These are phyloP conservation scores for Euplagia quadripunctaria DNA, from an alignment of 2,888 invertebrate species.

Conservation along the genomic window DNA sequence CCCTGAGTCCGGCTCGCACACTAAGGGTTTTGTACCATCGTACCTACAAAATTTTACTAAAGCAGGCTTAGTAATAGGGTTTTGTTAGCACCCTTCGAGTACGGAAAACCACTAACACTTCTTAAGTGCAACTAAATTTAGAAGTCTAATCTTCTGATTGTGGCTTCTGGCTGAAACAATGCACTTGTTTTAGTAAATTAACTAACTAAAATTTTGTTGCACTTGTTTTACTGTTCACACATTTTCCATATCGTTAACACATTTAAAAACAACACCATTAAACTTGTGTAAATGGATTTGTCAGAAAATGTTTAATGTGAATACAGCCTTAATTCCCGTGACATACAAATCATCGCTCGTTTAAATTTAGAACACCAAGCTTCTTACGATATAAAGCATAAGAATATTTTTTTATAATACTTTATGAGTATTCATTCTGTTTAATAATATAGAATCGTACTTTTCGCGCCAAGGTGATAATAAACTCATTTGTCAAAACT, in stretches of 20 bases:
- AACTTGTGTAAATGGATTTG: too few relatives aligned
- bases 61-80: neutral
- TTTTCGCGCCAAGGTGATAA: conserved; percentile 1
- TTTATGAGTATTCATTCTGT: too few relatives aligned
- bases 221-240: too few relatives aligned
- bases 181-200: neutral
- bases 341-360: neutral
- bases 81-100: neutral
- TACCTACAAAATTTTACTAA: too few relatives aligned
- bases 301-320: neutral
- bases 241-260: neutral
- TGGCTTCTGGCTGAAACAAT: neutral
- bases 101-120: neutral
- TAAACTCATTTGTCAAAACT: neutral
- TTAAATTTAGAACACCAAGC: conserved; percentile 7
- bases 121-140: too few relatives aligned
- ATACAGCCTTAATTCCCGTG: neutral
- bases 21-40: neutral
- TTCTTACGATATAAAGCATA: neutral
- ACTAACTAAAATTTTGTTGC: too few relatives aligned
- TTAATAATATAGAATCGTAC: neutral
- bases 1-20: too few relatives aligned
- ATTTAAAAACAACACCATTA: too few relatives aligned
- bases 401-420: neutral
- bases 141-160: too few relatives aligned